Evolutionary conservation across 2,888 invertebrate genomes (phyloP).

Genomic region (Parnassius mnemosyne): DNA sequence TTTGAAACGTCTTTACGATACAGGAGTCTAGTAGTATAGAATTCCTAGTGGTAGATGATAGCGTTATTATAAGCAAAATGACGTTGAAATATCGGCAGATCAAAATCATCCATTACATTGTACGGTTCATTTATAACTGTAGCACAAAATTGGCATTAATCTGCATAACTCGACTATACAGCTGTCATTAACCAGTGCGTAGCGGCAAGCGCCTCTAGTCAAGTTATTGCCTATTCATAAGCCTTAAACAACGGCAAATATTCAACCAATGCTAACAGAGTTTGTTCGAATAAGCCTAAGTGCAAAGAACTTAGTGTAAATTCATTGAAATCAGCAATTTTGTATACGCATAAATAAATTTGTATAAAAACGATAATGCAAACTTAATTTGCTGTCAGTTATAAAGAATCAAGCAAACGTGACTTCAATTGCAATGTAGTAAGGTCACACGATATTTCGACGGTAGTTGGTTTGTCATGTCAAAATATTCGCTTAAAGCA

Average conservation of each 20-base stretch:
- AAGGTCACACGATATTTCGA: constrained; percentile 8
- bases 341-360: constrained; percentile 26
- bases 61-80: constrained; percentile 10
- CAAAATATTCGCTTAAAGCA: constrained; percentile 41
- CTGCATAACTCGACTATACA: constrained; percentile 61
- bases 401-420: constrained; percentile 24
- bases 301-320: constrained; percentile 16
- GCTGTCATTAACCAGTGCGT: constrained; percentile 63
- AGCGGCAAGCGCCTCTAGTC: constrained; percentile 58
- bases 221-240: constrained; percentile 67
- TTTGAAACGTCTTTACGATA: too few species aligned
- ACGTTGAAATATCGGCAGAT: constrained; percentile 23
- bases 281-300: constrained; percentile 7
- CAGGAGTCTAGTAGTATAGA: too few species aligned
- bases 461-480: constrained; percentile 9
- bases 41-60: too few species aligned
- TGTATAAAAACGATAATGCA: constrained; percentile 28
- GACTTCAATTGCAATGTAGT: constrained; percentile 10
- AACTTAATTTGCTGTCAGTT: constrained; percentile 36
- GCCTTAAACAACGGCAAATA: constrained; percentile 29
- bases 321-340: constrained; percentile 15
- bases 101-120: constrained; percentile 24
- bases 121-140: constrained; percentile 35
- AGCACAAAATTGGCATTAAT: constrained; percentile 60
- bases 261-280: constrained; percentile 3